Evolutionary conservation across 2,797 vertebrate species (phyloP).

Genomic region (Mus caroli): DNA sequence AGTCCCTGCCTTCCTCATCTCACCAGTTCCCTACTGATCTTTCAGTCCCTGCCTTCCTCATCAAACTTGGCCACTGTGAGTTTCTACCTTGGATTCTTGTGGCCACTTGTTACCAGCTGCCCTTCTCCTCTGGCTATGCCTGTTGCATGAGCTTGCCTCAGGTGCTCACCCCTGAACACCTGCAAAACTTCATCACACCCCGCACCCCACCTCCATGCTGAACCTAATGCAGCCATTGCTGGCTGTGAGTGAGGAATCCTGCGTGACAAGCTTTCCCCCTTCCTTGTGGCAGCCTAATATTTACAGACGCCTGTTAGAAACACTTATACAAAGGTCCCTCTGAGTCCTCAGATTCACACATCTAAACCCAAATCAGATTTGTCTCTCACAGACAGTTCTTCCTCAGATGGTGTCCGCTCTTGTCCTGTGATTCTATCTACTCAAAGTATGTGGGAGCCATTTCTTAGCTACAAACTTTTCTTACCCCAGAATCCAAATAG

Average conservation of each 20-base stretch:
- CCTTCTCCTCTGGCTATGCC: background rate
- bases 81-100: background rate
- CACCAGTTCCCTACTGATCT: no score
- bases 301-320: background rate
- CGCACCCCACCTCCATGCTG: background rate
- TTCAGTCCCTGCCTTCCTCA: background rate
- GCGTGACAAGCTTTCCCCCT: background rate
- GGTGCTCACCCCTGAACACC: background rate
- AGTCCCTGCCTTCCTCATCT: background rate
- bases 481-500: conserved; percentile 27
- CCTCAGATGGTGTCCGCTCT: background rate
- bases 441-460: background rate
- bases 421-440: background rate
- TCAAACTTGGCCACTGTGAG: background rate
- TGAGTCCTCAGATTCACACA: background rate
- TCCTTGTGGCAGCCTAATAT: no score
- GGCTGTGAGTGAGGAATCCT: background rate
- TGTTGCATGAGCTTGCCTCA: background rate
- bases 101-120: background rate
- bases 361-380: background rate
- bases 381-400: background rate
- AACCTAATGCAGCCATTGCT: background rate
- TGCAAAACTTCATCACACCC: background rate
- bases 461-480: conserved; percentile 26
- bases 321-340: background rate